These are phyloP conservation scores for Tympanoctomys barrerae DNA, from an alignment of 2,797 vertebrate genomes.

Conservation along the genomic window DNA sequence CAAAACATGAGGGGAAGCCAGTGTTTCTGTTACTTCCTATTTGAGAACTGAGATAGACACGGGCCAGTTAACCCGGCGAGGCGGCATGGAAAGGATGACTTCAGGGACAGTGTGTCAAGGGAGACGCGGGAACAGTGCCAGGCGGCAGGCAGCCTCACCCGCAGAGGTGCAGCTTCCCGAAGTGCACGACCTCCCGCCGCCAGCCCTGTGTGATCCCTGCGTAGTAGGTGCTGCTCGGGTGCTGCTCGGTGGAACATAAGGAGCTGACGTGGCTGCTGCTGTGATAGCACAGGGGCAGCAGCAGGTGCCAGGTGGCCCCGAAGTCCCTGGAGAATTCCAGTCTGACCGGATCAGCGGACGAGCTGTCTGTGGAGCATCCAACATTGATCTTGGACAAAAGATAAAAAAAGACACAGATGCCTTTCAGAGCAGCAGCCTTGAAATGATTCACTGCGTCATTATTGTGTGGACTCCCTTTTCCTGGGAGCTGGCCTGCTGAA, in stretches of 20 bases:
- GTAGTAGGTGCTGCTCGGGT: constrained; percentile 97
- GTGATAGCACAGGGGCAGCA: constrained; percentile 97
- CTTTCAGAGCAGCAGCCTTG: constrained; percentile 50
- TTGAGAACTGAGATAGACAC: not conserved
- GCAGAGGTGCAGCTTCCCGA: constrained; percentile 96
- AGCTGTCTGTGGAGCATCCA: constrained; percentile 96
- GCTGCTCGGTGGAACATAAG: constrained; percentile 97
- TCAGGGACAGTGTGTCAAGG: not conserved
- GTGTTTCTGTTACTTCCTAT: constrained; percentile 12
- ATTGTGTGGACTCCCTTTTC: constrained; percentile 60
- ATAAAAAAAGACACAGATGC: constrained; percentile 67
- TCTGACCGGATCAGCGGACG: constrained; percentile 93
- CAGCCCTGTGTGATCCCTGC: constrained; percentile 96
- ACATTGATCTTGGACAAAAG: constrained; percentile 93
- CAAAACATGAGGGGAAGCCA: not conserved
- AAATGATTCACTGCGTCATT: constrained; percentile 58
- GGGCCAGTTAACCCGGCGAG: not conserved
- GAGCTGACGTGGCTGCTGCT: constrained; percentile 94
- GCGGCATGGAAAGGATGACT: not conserved
- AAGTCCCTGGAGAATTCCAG: constrained; percentile 98
- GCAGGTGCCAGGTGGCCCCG: constrained; percentile 97
- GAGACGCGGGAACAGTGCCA: not conserved
- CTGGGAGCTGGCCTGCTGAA: constrained; percentile 64
- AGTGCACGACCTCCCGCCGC: constrained; percentile 96
- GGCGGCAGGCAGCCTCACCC: constrained; percentile 90